These are phyloP conservation scores for Dicrostonyx torquatus DNA, from an alignment of 2,797 vertebrate species.

Conservation along the genomic window DNA sequence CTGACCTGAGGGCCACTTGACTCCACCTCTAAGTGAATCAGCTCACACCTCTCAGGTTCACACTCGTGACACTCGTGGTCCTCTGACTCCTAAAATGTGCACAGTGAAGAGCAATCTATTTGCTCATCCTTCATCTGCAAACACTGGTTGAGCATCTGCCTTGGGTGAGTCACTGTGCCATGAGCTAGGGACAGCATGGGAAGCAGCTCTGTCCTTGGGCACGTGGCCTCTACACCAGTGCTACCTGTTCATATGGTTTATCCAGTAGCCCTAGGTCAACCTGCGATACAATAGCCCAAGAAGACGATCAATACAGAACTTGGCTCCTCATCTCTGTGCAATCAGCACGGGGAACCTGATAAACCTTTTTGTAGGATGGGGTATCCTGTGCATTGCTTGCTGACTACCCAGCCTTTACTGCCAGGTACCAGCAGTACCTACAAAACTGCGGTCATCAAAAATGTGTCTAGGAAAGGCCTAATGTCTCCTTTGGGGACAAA, in stretches of 20 bases:
- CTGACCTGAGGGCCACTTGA: neutral
- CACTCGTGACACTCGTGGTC: accelerated
- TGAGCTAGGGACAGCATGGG: neutral
- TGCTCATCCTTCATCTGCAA: neutral
- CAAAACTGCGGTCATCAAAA: neutral
- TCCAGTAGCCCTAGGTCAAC: neutral
- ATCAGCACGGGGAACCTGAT: neutral
- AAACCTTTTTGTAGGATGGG: too few species aligned
- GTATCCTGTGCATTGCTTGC: neutral
- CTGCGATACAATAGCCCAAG: neutral
- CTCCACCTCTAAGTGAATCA: neutral
- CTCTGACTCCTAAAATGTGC: neutral
- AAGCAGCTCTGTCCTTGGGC: neutral
- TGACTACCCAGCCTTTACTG: neutral
- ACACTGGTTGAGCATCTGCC: neutral
- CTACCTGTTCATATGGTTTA: neutral
- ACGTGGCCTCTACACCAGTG: neutral
- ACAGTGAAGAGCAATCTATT: neutral
- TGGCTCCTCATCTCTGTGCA: neutral
- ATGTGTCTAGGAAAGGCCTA: neutral
- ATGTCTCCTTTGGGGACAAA: neutral
- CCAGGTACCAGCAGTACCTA: neutral
- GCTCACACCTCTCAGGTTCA: neutral
- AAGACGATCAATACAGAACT: accelerated
- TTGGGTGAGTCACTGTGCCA: neutral